A percentile compares a stretch with the other conserved stretches of the same genome.
Conservation (phyloP, 2,888 invertebrate species). For the Chloroclysta siterata region DNA sequence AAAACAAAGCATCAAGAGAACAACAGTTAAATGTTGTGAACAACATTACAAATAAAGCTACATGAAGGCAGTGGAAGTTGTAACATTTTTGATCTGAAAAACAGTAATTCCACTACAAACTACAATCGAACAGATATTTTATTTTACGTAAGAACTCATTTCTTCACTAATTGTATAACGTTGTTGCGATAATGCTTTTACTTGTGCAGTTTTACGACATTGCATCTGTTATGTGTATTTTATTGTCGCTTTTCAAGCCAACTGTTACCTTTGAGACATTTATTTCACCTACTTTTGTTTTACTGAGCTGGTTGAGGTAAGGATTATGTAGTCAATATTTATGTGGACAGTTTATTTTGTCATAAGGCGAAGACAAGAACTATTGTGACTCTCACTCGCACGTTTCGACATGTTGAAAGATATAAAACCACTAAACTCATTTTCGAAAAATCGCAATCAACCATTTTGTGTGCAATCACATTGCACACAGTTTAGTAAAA, state of each 20-base stretch:
- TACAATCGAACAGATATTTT: slow-evolving; percentile 6
- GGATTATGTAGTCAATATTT: not conserved
- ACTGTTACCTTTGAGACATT: not conserved
- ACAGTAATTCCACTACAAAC: not conserved
- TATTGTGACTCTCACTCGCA: no score
- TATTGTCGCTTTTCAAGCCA: slow-evolving; percentile 6
- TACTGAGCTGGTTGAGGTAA: not conserved
- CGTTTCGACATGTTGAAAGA: no score
- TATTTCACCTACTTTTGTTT: not conserved
- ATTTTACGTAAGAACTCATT: slow-evolving; percentile 49
- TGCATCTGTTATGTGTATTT: slow-evolving; percentile 25
- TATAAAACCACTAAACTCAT: no score
- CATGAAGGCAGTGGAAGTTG: not conserved
- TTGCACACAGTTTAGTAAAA: no score
- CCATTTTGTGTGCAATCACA: no score
- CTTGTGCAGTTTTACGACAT: slow-evolving; percentile 58
- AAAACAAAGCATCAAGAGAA: no score
- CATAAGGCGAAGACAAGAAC: no score
- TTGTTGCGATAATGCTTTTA: slow-evolving; percentile 56
- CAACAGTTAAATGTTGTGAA: no score
- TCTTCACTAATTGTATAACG: slow-evolving; percentile 64
- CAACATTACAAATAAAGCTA: no score
- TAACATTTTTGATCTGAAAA: not conserved
- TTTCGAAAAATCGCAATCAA: no score
- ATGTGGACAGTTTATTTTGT: no score